Evolutionary conservation across 2,888 invertebrate species (phyloP).

Genomic region (Ctena decussata): DNA sequence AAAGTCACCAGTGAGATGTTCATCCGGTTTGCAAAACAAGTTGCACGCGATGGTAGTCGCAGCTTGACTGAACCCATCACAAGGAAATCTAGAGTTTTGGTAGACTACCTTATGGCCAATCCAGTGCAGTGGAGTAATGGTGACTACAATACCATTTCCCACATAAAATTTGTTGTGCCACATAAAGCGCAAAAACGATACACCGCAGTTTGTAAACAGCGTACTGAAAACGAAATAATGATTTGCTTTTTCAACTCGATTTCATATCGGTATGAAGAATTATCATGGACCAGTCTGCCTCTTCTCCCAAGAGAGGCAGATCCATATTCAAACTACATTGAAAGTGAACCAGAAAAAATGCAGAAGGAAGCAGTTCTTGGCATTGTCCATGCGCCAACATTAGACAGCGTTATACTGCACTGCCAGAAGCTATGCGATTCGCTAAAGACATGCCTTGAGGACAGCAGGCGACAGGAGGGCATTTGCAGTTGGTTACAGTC

Average conservation of each 20-base stretch:
- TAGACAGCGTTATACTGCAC: slow-evolving; percentile 48
- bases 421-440: slow-evolving; percentile 53
- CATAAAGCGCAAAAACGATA: neutral
- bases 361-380: slow-evolving; percentile 21
- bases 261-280: neutral
- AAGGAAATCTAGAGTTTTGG: slow-evolving; percentile 35
- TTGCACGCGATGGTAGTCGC: slow-evolving; percentile 21
- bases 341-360: too few relatives aligned
- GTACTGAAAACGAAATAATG: slow-evolving; percentile 1
- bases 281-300: slow-evolving; percentile 50
- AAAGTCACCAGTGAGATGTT: slow-evolving; percentile 26
- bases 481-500: neutral
- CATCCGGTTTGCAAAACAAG: slow-evolving; percentile 35
- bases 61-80: neutral
- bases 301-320: slow-evolving; percentile 14
- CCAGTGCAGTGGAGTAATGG: neutral
- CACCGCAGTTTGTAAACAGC: slow-evolving; percentile 17
- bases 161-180: slow-evolving; percentile 53
- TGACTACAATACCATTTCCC: slow-evolving; percentile 14
- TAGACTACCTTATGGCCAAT: neutral
- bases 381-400: slow-evolving; percentile 40
- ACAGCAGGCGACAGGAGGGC: too few relatives aligned
- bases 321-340: too few relatives aligned
- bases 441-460: neutral
- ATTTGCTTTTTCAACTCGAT: slow-evolving; percentile 55